Conservation (phyloP, 1,140 invertebrate species). For the Scaptomyza pallida region DNA sequence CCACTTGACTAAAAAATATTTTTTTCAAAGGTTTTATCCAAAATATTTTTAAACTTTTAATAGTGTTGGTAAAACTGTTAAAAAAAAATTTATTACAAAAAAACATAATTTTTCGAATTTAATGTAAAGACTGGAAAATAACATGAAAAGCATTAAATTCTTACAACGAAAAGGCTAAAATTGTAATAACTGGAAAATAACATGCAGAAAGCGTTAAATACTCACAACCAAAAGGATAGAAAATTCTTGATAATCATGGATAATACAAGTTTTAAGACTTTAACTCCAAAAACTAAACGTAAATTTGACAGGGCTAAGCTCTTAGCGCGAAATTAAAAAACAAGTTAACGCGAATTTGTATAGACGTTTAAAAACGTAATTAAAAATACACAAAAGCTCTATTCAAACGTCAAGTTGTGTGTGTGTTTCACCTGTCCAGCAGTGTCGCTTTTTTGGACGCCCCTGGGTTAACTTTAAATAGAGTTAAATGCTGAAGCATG, state of each 20-base stretch:
- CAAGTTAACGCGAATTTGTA: background rate
- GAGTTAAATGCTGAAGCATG: conserved; percentile 18
- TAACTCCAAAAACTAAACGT: background rate
- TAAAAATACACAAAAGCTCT: conserved; percentile 13
- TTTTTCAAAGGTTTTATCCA: too few species aligned
- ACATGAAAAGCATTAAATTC: too few species aligned
- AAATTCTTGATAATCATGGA: background rate
- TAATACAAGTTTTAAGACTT: background rate
- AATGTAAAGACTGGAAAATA: too few species aligned
- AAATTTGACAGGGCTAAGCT: background rate
- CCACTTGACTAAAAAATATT: too few species aligned
- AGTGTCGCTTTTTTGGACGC: background rate
- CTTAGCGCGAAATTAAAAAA: background rate
- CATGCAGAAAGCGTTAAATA: too few species aligned
- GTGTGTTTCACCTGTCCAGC: conserved; percentile 5
- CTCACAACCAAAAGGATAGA: too few species aligned
- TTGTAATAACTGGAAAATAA: too few species aligned
- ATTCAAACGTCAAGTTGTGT: conserved; percentile 6
- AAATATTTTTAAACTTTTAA: too few species aligned
- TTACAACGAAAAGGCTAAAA: too few species aligned
- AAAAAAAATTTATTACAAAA: too few species aligned
- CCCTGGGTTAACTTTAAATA: conserved; percentile 5
- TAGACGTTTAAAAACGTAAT: conserved; percentile 19
- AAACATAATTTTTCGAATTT: too few species aligned
- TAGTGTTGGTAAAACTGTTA: too few species aligned